phyloP scores from a whole-genome alignment of 2,113 vertebrate species.

The Dicerorhinus sumatrensis region DNA sequence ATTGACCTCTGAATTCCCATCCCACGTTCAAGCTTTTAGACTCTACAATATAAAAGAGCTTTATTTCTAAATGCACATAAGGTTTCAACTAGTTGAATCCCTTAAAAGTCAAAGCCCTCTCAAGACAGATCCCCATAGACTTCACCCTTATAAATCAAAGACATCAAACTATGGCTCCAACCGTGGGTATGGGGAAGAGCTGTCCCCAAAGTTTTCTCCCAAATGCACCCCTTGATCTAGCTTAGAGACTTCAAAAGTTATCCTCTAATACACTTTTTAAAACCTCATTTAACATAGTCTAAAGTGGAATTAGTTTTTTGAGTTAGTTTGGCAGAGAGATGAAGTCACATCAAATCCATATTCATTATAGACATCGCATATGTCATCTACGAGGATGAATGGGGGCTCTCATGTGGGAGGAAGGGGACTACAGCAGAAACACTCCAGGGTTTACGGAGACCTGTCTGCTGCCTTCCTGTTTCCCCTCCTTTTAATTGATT shows the following conservation, averaged over 20 bases:
- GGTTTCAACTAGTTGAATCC: conserved; percentile 83
- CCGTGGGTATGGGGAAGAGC: neutral
- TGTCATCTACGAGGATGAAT: conserved; percentile 72
- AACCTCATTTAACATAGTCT: conserved; percentile 81
- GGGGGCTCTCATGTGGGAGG: conserved; percentile 50
- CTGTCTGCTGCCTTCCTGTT: conserved; percentile 66
- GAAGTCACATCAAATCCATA: conserved; percentile 83
- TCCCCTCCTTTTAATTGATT: conserved; percentile 75
- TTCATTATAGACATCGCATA: conserved; percentile 77
- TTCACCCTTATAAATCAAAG: conserved; percentile 81
- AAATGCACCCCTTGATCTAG: conserved; percentile 76
- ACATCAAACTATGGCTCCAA: conserved; percentile 58
- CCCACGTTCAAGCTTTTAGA: conserved; percentile 63
- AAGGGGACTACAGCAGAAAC: conserved; percentile 38
- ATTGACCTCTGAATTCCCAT: conserved; percentile 44
- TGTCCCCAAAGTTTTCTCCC: conserved; percentile 68
- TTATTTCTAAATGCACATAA: conserved; percentile 80
- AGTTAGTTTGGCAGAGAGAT: conserved; percentile 76
- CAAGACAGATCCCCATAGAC: conserved; percentile 70
- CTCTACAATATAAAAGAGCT: conserved; percentile 68
- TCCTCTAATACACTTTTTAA: conserved; percentile 76
- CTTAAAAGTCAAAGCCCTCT: conserved; percentile 79
- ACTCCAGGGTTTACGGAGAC: conserved; percentile 32
- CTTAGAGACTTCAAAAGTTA: conserved; percentile 80
- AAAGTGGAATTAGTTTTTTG: conserved; percentile 72